phyloP scores from a whole-genome alignment of 2,888 invertebrate genomes.

The Empis stercorea region DNA sequence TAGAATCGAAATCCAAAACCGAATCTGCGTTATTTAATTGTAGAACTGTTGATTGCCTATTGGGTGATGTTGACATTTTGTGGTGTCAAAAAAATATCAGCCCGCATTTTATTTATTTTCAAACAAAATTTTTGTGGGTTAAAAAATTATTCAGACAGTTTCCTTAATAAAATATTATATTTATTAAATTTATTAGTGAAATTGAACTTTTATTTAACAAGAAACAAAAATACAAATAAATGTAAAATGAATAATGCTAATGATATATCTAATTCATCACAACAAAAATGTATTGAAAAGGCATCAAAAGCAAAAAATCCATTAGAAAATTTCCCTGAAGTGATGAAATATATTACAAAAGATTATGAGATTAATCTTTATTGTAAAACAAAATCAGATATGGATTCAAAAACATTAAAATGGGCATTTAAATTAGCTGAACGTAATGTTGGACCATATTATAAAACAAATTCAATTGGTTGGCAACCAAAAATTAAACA shows the following conservation, averaged over 20 bases:
- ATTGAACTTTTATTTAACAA: too few relatives aligned
- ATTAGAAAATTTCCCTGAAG: slow-evolving; percentile 22
- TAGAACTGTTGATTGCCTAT: too few relatives aligned
- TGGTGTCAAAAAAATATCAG: too few relatives aligned
- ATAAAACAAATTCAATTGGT: slow-evolving; percentile 38
- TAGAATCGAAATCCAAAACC: too few relatives aligned
- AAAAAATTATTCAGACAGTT: too few relatives aligned
- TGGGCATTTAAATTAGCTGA: slow-evolving; percentile 36
- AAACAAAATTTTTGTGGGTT: too few relatives aligned
- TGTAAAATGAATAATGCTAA: slow-evolving; percentile 4
- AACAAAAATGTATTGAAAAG: slow-evolving; percentile 31
- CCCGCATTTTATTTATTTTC: too few relatives aligned
- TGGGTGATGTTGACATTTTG: too few relatives aligned
- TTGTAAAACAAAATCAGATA: slow-evolving; percentile 26
- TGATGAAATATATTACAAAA: slow-evolving; percentile 17
- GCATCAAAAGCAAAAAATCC: slow-evolving; percentile 30
- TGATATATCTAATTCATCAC: slow-evolving; percentile 20
- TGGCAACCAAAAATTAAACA: slow-evolving; percentile 53
- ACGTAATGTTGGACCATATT: slow-evolving; percentile 29
- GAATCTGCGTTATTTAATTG: too few relatives aligned
- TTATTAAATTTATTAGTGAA: too few relatives aligned
- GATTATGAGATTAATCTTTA: slow-evolving; percentile 15
- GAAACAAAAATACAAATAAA: too few relatives aligned
- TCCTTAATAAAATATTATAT: too few relatives aligned
- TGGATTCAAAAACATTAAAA: slow-evolving; percentile 29